Evolutionary conservation across 2,113 vertebrate species (phyloP), one percentile per base, ranked within the genome.

Genomic region (Actinemys pallida): DNA sequence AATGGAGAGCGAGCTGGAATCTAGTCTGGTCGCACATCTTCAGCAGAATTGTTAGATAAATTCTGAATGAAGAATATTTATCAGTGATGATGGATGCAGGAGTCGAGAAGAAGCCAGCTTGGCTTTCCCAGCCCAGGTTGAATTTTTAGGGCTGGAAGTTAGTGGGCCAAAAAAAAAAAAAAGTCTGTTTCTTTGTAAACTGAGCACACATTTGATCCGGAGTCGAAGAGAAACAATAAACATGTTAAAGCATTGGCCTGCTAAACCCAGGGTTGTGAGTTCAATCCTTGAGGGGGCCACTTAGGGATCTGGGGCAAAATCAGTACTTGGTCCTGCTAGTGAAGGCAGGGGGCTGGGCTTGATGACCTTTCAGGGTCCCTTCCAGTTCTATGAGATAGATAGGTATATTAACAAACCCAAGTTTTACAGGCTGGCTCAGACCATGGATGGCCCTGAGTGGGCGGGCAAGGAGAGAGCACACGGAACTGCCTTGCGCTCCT

Each of bases 1-100:
- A 95, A 94, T 94, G 83, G 93, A 96, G 95, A 93, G 57, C 50
- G 88, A 94, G 94, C 88, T 90, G 84, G 84, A 83, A 88, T 96
- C 88, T 80, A 75, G 93, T 54, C 87, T 89, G 54, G 3, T 90
- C 0, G 0, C 39, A 56, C 69, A 54, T 87, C 93, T 93, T 96
- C 95, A 96, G 57, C 69, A 69, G 80, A 96, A 91, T 90, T 92
- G 92, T 95, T 96, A 54, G 53, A 54, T 93, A 83, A 83, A 52
- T 16, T 80, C 94, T 91, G 90, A 90, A 93, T 95, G 86, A 96
- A 87, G 93, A 93, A 93, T 56, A 56, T 96, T 96, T 96, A 81
- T 84, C 82, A 84, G 84, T 62, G 88, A 75, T 96, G 86, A 85
- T 81, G 86, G 53, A 96, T 90, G 87, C 86, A 87, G 50, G 31